Evolutionary conservation across 2,113 vertebrate genomes (phyloP).

Genomic region (Chloroceryle aenea): DNA sequence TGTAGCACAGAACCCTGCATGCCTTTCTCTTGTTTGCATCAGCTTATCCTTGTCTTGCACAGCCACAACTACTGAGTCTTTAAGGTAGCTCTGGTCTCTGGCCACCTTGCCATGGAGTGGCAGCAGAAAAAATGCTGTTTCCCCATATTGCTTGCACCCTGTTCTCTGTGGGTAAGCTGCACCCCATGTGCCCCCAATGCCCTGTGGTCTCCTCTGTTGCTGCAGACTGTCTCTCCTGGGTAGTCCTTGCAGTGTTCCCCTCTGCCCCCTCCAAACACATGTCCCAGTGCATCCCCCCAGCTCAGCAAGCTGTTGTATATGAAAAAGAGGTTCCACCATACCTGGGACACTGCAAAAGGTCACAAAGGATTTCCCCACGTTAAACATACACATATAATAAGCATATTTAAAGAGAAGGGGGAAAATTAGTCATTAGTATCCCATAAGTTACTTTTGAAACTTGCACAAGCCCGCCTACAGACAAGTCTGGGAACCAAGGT

Average conservation of each 20-base stretch:
- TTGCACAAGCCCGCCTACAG: not conserved
- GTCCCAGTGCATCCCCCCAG: fast-evolving
- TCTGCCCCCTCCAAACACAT: fast-evolving
- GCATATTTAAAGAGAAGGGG: not conserved
- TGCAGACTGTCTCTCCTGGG: not conserved
- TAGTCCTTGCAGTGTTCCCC: fast-evolving
- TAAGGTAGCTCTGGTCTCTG: not conserved
- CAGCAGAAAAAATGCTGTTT: fast-evolving
- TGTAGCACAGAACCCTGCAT: not conserved
- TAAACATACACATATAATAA: not conserved
- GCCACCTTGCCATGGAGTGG: fast-evolving
- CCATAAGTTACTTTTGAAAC: not conserved
- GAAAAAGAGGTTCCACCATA: not conserved
- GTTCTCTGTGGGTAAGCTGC: not conserved
- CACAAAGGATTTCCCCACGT: not conserved
- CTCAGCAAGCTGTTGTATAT: not conserved
- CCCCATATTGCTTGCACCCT: too few relatives aligned
- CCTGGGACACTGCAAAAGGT: not conserved
- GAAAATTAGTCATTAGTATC: not conserved
- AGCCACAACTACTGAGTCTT: not conserved
- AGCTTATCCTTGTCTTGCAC: not conserved
- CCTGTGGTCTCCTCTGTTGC: fast-evolving
- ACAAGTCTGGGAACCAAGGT: not conserved
- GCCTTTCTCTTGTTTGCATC: not conserved
- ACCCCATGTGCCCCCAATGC: fast-evolving